Conservation (phyloP, 2,888 invertebrate genomes). For the Aproaerema taeniolella region DNA sequence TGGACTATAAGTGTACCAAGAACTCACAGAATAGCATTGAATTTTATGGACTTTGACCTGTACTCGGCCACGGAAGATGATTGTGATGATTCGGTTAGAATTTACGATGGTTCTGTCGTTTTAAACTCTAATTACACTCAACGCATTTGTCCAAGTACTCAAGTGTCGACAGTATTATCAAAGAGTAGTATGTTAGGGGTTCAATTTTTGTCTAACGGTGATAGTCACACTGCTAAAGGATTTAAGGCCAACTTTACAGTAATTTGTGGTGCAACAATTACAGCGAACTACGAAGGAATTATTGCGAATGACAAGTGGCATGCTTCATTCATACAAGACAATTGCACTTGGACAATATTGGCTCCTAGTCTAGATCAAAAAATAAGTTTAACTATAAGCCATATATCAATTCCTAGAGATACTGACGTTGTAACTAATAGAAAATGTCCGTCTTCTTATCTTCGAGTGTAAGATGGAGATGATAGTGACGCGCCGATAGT, state of each 20-base stretch:
- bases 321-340: slow-evolving; percentile 33
- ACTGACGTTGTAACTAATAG: slow-evolving; percentile 33
- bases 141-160: slow-evolving; percentile 56
- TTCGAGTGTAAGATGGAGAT: slow-evolving; percentile 84
- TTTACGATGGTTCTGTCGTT: slow-evolving; percentile 44
- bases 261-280: slow-evolving; percentile 81
- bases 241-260: slow-evolving; percentile 84
- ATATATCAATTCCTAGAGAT: slow-evolving; percentile 63
- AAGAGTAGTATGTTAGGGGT: slow-evolving; percentile 80
- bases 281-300: slow-evolving; percentile 74
- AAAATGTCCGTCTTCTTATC: slow-evolving; percentile 49
- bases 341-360: slow-evolving; percentile 85
- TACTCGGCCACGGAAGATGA: slow-evolving; percentile 29
- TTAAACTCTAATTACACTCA: slow-evolving; percentile 66
- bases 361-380: slow-evolving; percentile 77
- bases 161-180: slow-evolving; percentile 60
- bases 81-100: slow-evolving; percentile 47
- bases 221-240: slow-evolving; percentile 81
- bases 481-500: slow-evolving; percentile 79
- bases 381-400: slow-evolving; percentile 82
- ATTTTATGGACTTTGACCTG: slow-evolving; percentile 81
- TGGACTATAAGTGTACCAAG: slow-evolving; percentile 84
- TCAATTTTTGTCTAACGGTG: slow-evolving; percentile 79
- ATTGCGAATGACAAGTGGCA: slow-evolving; percentile 52
- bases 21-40: slow-evolving; percentile 83